Conservation (phyloP, 2,888 invertebrate species). For the Mesorhabditis sp. region DNA sequence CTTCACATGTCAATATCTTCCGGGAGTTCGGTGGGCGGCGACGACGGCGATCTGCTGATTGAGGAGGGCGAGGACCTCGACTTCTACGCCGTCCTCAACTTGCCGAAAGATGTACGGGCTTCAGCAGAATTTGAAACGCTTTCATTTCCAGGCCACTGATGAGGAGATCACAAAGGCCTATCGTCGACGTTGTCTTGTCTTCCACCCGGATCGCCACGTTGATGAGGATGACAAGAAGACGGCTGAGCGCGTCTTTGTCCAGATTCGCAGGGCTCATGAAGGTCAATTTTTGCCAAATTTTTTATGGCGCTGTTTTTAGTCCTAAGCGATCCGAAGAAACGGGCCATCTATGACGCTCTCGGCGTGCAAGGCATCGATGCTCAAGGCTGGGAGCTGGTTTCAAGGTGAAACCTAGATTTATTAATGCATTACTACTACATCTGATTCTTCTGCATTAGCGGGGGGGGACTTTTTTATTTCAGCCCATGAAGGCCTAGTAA, state of each 20-base stretch:
- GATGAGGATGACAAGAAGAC: slow-evolving; percentile 77
- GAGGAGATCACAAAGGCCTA: slow-evolving; percentile 93
- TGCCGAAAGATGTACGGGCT: slow-evolving; percentile 45
- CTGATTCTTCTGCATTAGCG: too few species aligned
- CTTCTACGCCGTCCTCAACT: slow-evolving; percentile 55
- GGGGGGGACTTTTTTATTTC: too few species aligned
- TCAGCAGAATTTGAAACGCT: not conserved
- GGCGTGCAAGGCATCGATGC: slow-evolving; percentile 88
- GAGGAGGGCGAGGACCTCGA: slow-evolving; percentile 51
- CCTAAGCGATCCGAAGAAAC: slow-evolving; percentile 82
- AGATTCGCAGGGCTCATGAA: slow-evolving; percentile 89
- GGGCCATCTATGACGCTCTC: slow-evolving; percentile 86
- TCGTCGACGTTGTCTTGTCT: slow-evolving; percentile 81
- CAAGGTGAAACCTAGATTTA: slow-evolving; percentile 64
- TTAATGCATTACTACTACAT: too few species aligned
- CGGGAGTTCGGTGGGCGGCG: slow-evolving; percentile 35
- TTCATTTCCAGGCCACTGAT: slow-evolving; percentile 73
- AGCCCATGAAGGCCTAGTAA: too few species aligned
- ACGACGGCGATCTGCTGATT: slow-evolving; percentile 33
- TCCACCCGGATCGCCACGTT: slow-evolving; percentile 93
- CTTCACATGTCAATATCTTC: slow-evolving; percentile 36
- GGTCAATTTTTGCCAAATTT: slow-evolving; percentile 62
- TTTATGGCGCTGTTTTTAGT: slow-evolving; percentile 65
- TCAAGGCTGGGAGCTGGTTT: slow-evolving; percentile 62
- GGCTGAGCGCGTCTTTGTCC: slow-evolving; percentile 86